Evolutionary conservation across 2,797 vertebrate species (phyloP), one percentile per base, ranked within the genome.

Genomic region (Anniella stebbinsi): DNA sequence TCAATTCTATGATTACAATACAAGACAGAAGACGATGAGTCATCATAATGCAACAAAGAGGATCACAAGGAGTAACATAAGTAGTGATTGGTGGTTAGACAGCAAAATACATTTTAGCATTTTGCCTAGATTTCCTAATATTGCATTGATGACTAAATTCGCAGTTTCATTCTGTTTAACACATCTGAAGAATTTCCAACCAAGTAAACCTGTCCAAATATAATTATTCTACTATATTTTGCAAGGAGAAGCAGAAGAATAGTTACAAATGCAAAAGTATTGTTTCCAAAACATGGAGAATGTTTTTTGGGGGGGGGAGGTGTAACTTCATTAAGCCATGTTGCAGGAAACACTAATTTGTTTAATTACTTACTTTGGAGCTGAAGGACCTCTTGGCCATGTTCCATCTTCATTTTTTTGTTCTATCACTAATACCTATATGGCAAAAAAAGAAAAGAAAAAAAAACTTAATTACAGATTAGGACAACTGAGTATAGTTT

Each of bases 371-470:
- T 98, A 99, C 99, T 98, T 99, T 93, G 98, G 97, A 96, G 98
- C 94, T 87, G 98, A 98, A 96, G 98, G 98, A 96, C 98, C 98
- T 96, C 99, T 98, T 89, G 99, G 99, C 99, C 99, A 99, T 0
- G 98, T 95, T 96, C 99, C 99, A 80, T 99, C 99, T 96, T 99
- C 98, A 83, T 98, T 99, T 98, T 99, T 99, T 97, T 99, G 98
- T 97, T 99, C 99, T 97, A 99, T 99, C 92, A 99, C 99, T 66
- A 99, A 98, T 93, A 99, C 98, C 99, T 99, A 97, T 28, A 81
- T 93, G 21, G 92, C 84, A 87, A 89, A 92, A 67, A 72, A 13
- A 89, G 4, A 81, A 93, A 84, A 9, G 90, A 76, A 77, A 88
- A 89, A n/a, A 87, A 92, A 82, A 91, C 21, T 69, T 90, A 28